phyloP scores from a whole-genome alignment of 2,888 invertebrate species.

The Melanostoma mellinum region DNA sequence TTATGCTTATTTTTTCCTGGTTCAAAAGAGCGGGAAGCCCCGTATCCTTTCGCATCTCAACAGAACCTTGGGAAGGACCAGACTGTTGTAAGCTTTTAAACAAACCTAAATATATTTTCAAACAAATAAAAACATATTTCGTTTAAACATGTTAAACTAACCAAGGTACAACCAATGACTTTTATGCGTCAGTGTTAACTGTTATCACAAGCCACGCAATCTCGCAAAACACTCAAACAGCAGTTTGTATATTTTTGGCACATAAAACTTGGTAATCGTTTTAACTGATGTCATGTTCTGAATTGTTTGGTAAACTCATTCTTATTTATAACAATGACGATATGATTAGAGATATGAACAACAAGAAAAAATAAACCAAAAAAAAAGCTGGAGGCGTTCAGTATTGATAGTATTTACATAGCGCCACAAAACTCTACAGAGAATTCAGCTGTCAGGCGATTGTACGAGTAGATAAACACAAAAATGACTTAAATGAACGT shows the following conservation, averaged over 20 bases:
- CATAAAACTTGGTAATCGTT: conserved; percentile 50
- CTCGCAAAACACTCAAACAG: conserved; percentile 4
- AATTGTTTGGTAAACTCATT: conserved; percentile 46
- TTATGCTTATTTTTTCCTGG: too few species aligned
- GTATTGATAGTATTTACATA: conserved; percentile 13
- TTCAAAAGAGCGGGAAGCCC: too few species aligned
- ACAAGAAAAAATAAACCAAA: not conserved
- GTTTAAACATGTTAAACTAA: too few species aligned
- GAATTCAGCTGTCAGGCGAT: not conserved
- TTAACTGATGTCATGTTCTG: conserved; percentile 68
- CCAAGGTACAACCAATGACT: too few species aligned
- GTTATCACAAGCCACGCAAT: conserved; percentile 16
- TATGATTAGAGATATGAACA: conserved; percentile 43
- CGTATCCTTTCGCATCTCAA: too few species aligned
- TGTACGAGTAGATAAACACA: too few species aligned
- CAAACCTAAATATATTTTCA: too few species aligned
- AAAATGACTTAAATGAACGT: too few species aligned
- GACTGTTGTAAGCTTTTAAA: too few species aligned
- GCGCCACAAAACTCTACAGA: conserved; percentile 9
- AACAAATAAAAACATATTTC: too few species aligned
- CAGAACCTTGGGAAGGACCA: too few species aligned
- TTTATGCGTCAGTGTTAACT: conserved; percentile 5
- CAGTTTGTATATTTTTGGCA: not conserved
- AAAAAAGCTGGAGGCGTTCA: conserved; percentile 29
- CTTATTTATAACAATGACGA: conserved; percentile 67